Evolutionary conservation across 2,797 vertebrate species (phyloP), one percentile per base, ranked within the genome.

Genomic region (Chrosomus eos): DNA sequence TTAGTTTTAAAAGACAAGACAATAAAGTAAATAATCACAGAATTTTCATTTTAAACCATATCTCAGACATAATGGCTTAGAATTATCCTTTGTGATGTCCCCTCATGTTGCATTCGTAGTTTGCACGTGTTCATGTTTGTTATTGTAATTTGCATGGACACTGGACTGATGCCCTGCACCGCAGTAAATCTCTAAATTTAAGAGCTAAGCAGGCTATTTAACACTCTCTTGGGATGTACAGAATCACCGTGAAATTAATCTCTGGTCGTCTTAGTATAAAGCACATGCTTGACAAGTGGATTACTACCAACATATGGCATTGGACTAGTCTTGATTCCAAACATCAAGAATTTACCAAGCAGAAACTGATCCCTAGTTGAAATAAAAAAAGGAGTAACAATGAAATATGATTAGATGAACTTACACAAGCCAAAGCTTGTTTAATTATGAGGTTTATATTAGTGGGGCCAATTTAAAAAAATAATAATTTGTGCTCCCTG

Each of bases 201-300:
- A 72, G 80, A 71, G 67, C 48, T 58, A 28, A 58, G 8, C 66
- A 58, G 33, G 67, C 8, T 10, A 0, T 73, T 73, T 71, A 21
- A 79, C n/a, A 43, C 23, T 72, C 26, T 71, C 33, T 48, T 71
- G 67, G 45, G 73, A 76, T 71, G 48, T 26, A 53, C 72, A 78
- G 80, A 74, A 70, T 81, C 48, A 64, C 75, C 33, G 55, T 82
- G 80, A 88, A 85, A 84, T 82, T 36, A 88, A 82, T 82, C 31
- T n/a, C 55, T 85, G 76, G 31, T 72, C 43, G 36, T 64, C 53
- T 23, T 62, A 80, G 67, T 62, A 53, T 72, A 73, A 85, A 85
- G 80, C 83, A 72, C 67, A 85, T 85, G 83, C 76, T 80, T 80
- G 76, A 80, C 53, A 73, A 71, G 53, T 71, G 83, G 66, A 84